Evolutionary conservation across 1,140 invertebrate genomes (phyloP).

Genomic region (Drosophila kurseongensis): DNA sequence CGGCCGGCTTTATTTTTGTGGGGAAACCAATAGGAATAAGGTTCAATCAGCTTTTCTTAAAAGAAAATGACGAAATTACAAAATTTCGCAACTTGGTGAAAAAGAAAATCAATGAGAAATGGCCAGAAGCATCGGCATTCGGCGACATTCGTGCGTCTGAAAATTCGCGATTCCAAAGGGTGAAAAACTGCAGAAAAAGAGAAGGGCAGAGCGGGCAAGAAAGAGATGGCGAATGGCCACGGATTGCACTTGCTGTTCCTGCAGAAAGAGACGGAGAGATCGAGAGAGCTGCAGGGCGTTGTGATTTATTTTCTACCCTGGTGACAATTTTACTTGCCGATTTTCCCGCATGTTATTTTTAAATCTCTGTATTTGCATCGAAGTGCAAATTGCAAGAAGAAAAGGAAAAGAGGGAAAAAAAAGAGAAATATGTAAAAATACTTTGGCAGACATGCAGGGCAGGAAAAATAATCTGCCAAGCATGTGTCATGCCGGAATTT

Average conservation of each 20-base stretch:
- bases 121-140: constrained; percentile 57
- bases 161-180: constrained; percentile 69
- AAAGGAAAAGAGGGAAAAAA: constrained; percentile 21
- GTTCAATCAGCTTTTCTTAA: background rate
- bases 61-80: background rate
- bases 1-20: constrained; percentile 14
- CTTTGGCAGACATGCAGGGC: constrained; percentile 46
- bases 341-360: constrained; percentile 73
- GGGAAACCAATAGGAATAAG: background rate
- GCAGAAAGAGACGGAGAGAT: constrained; percentile 34
- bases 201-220: constrained; percentile 14
- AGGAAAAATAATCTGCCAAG: constrained; percentile 37
- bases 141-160: constrained; percentile 50
- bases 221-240: constrained; percentile 32
- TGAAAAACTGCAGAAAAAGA: constrained; percentile 61
- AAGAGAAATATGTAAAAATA: constrained; percentile 73
- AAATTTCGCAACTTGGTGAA: background rate
- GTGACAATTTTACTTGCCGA: constrained; percentile 73
- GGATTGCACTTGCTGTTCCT: constrained; percentile 59
- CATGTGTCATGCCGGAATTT: constrained; percentile 40
- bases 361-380: constrained; percentile 57
- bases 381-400: constrained; percentile 56
- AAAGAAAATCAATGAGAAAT: constrained; percentile 20
- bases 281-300: constrained; percentile 23
- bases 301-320: constrained; percentile 81